Base-by-base conservation (phyloP, 2,888 invertebrate genomes). In the Diplazon laetatorius region DNA sequence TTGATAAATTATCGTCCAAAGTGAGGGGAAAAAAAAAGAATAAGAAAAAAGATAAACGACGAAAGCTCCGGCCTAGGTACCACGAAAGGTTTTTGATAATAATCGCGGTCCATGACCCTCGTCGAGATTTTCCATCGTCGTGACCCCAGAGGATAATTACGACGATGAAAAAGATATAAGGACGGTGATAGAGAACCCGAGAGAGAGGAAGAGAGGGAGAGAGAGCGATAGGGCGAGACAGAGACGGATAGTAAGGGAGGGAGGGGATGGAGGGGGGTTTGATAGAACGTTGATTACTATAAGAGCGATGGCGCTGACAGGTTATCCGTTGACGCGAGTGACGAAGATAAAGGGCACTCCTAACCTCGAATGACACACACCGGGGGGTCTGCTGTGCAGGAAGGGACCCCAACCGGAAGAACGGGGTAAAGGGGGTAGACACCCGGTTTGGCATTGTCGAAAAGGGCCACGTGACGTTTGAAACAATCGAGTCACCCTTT, bases 111-210 rank as follows among this genome's bases (percentile, higher is more conserved):
- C 16, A 12, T 35, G 46, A 16, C 48, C n/a, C 48, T 65, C 63
- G 48, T 50, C 20, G 37, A 48, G 20, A 55, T 55, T 46, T 44
- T 18, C 12, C 69, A n/a, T 44, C 16, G 10, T 20, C 46, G 55
- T 10, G 35, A 12, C 35, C 46, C 57, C 57, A 1, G 57, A 20
- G 69, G 57, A 46, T 57, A 69, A 69, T 69, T 57, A 69, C 44
- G 37, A 35, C 57, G 69, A 44, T 14, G 50, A 50, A 18, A 14
- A 55, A 30, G 25, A 68, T 52, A 55, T 25, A 55, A 25, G 39
- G 66, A 25, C 4, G n/a, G n/a, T 5, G 65, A 50, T 20, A 14
- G 55, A 30, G 42, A 68, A 42, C 39, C 25, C 42, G 39, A 52
- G 66, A 25, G 12, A 42, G n/a, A 16, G 46, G 14, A 48, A 22